These are phyloP conservation scores for Hemibates koningsi DNA, from an alignment of 2,113 vertebrate species.

Conservation along the genomic window DNA sequence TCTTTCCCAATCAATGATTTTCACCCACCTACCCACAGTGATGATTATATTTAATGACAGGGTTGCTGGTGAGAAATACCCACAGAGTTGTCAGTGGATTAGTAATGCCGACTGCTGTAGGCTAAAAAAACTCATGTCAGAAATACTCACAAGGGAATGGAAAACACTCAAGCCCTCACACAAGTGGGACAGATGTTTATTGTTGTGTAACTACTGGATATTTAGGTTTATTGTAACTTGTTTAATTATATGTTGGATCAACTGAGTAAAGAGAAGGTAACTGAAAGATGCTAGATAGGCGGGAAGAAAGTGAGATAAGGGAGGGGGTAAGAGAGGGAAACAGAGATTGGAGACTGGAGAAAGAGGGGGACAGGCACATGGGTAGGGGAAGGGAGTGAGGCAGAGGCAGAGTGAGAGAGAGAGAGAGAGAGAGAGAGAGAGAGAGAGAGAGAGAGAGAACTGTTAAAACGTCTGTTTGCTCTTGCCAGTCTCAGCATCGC, in stretches of 20 bases:
- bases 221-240: not conserved
- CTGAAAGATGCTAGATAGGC: not conserved
- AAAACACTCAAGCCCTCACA: not conserved
- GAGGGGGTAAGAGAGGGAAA: not conserved
- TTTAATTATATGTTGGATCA: not conserved
- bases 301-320: not conserved
- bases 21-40: not conserved
- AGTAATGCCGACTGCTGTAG: not conserved
- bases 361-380: not conserved
- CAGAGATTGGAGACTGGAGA: not conserved
- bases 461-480: slow-evolving; percentile 62
- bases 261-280: not conserved
- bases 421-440: slow-evolving; percentile 2
- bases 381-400: not conserved
- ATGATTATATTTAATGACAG: slow-evolving; percentile 3
- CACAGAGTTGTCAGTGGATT: not conserved
- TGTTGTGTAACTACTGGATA: not conserved
- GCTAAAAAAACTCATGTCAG: not conserved
- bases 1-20: slow-evolving; percentile 15
- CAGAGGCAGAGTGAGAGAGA: not conserved
- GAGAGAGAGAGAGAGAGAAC: slow-evolving; percentile 13
- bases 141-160: not conserved
- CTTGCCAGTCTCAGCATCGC: slow-evolving; percentile 33
- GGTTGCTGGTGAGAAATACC: not conserved
- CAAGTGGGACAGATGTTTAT: slow-evolving; percentile 10